Evolutionary conservation across 2,888 invertebrate genomes (phyloP).

Genomic region (Micoletzkya japonica): DNA sequence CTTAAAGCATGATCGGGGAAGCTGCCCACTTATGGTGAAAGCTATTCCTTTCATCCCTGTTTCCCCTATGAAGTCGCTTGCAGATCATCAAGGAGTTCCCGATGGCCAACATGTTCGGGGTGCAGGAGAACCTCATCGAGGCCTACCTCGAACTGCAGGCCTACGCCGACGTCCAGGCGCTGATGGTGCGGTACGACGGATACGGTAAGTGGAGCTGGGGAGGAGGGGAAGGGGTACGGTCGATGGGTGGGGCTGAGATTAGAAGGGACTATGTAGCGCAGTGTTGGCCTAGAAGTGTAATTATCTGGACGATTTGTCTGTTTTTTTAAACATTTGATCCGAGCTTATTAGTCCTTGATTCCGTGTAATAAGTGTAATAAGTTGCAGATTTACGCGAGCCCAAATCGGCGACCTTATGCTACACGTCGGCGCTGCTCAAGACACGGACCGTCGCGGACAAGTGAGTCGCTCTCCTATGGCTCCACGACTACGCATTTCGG

Average conservation of each 20-base stretch:
- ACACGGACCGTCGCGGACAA: slow-evolving; percentile 70
- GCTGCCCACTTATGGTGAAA: too few species aligned
- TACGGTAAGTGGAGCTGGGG: slow-evolving; percentile 33
- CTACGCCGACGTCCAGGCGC: slow-evolving; percentile 92
- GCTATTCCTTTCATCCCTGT: too few species aligned
- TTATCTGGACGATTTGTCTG: neutral
- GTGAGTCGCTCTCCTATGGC: slow-evolving; percentile 43
- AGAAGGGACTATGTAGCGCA: neutral
- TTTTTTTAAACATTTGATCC: neutral
- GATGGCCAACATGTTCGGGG: slow-evolving; percentile 86
- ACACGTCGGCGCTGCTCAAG: slow-evolving; percentile 89
- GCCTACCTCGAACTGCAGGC: slow-evolving; percentile 91
- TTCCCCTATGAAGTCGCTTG: slow-evolving; percentile 44
- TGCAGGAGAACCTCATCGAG: slow-evolving; percentile 95
- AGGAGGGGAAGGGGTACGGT: neutral
- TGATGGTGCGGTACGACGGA: slow-evolving; percentile 85
- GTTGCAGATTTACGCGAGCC: slow-evolving; percentile 81
- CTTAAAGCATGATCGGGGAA: too few species aligned
- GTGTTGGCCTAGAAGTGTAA: neutral
- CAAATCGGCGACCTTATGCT: slow-evolving; percentile 91
- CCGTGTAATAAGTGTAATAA: slow-evolving; percentile 1
- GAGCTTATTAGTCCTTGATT: neutral
- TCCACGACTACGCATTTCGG: too few species aligned
- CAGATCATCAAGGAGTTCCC: slow-evolving; percentile 92
- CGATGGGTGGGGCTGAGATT: neutral